These are phyloP conservation scores for Cryptoleucopteryx plumbea DNA, from an alignment of 2,113 vertebrate genomes.

Conservation along the genomic window DNA sequence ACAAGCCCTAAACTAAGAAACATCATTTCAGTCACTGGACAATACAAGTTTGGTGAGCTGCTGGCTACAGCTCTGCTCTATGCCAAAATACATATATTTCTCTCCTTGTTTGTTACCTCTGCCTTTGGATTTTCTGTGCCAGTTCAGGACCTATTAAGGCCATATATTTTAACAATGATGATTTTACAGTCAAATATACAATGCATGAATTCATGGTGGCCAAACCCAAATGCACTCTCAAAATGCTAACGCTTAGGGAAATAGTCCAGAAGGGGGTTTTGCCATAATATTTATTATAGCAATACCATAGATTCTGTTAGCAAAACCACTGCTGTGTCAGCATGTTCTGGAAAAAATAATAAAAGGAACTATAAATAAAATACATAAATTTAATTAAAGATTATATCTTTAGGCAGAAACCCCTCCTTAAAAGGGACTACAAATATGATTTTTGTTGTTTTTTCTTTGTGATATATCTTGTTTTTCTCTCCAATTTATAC, in stretches of 20 bases:
- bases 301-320: slow-evolving; percentile 46
- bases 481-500: neutral
- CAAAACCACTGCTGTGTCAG: slow-evolving; percentile 11
- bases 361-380: slow-evolving; percentile 55
- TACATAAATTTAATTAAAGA: slow-evolving; percentile 59
- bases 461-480: slow-evolving; percentile 24
- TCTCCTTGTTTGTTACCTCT: neutral
- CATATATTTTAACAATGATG: slow-evolving; percentile 39
- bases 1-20: neutral
- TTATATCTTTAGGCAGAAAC: slow-evolving; percentile 17
- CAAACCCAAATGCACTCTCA: slow-evolving; percentile 28
- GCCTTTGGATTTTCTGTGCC: neutral
- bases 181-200: slow-evolving; percentile 33
- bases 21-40: neutral
- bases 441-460: neutral
- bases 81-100: neutral
- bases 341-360: slow-evolving; percentile 51
- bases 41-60: neutral
- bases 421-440: neutral
- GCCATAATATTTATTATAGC: slow-evolving; percentile 53
- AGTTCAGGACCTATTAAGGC: slow-evolving; percentile 10
- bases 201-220: slow-evolving; percentile 42
- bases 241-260: slow-evolving; percentile 33
- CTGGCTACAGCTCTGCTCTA: neutral
- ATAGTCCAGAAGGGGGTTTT: neutral